A percentile compares a stretch with the other conserved stretches of the same genome.
Conservation (phyloP, 2,888 invertebrate species). For the Hetaerina titia region DNA sequence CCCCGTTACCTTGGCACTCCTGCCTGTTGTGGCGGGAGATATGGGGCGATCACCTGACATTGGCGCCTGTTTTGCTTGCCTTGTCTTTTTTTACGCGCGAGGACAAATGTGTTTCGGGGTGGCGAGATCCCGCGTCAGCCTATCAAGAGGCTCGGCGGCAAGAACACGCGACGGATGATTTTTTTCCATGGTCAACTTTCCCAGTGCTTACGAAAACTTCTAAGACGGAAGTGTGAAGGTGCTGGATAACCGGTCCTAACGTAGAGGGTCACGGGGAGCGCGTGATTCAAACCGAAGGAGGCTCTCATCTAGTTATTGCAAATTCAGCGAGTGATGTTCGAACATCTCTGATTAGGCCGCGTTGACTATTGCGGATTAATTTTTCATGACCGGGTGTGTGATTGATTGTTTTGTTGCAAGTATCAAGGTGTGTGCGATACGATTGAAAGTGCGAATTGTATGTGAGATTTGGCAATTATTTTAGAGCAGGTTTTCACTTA, state of each 20-base stretch:
- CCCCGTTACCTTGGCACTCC: background rate
- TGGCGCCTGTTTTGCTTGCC: background rate
- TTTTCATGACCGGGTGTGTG: too few species aligned
- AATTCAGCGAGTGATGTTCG: too few species aligned
- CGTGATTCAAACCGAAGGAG: background rate
- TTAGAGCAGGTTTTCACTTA: too few species aligned
- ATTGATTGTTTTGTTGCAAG: too few species aligned
- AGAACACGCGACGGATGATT: background rate
- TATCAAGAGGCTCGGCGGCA: background rate
- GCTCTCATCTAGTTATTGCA: too few species aligned
- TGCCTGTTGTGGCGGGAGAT: background rate
- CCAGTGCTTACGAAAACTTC: conserved; percentile 16
- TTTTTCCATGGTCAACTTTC: conserved; percentile 46
- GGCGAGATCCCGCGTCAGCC: conserved; percentile 57
- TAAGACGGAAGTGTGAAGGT: background rate
- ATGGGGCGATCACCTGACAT: conserved; percentile 28
- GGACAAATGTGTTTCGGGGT: conserved; percentile 55
- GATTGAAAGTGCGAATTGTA: too few species aligned
- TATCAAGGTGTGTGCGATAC: too few species aligned
- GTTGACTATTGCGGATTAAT: too few species aligned
- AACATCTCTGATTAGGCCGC: too few species aligned
- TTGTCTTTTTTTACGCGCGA: conserved; percentile 10
- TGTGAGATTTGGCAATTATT: too few species aligned
- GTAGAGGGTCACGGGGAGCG: background rate
- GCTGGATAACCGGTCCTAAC: background rate